phyloP scores from a whole-genome alignment of 2,113 vertebrate genomes.

The Carassius auratus region DNA sequence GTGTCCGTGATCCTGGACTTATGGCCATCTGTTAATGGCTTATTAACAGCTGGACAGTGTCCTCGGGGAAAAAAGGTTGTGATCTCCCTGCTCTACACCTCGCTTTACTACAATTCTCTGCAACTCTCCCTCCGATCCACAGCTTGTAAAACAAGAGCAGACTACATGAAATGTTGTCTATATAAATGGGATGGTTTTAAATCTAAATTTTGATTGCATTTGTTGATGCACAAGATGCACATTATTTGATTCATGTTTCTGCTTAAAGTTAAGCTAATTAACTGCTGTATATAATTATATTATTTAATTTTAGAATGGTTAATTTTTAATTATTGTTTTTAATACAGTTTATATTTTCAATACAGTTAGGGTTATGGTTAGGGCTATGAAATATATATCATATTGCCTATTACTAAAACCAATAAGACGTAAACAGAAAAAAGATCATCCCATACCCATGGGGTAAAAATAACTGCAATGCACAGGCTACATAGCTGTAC shows the following conservation, averaged over 20 bases:
- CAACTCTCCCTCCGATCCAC: background rate
- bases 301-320: background rate
- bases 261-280: background rate
- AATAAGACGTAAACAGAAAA: too few species aligned
- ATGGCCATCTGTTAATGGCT: constrained; percentile 66
- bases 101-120: background rate
- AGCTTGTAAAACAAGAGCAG: background rate
- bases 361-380: too few species aligned
- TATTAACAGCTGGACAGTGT: constrained; percentile 40
- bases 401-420: background rate
- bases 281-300: background rate
- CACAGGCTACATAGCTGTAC: too few species aligned
- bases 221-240: background rate
- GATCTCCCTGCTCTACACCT: background rate
- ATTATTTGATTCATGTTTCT: background rate
- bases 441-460: too few species aligned
- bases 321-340: background rate
- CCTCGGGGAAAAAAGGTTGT: constrained; percentile 31
- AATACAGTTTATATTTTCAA: background rate
- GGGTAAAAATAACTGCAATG: too few species aligned
- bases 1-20: constrained; percentile 61
- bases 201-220: background rate
- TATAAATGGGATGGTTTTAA: background rate
- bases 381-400: background rate
- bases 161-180: background rate